A percentile compares a stretch with the other conserved stretches of the same genome.
phyloP scores from a whole-genome alignment of 2,797 vertebrate species.

The Siniperca undulata region DNA sequence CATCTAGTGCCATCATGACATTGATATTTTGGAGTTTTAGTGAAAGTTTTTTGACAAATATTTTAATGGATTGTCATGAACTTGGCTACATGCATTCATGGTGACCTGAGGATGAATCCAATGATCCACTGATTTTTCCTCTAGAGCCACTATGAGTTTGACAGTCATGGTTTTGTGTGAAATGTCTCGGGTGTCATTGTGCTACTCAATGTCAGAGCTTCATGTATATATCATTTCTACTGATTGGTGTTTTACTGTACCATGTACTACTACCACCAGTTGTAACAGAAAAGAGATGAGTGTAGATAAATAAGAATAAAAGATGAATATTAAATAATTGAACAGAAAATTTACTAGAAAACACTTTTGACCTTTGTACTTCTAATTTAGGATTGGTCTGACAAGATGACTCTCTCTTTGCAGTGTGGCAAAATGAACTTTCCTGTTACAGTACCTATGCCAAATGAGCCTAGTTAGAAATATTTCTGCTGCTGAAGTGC shows the following conservation, averaged over 20 bases:
- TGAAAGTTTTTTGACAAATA: no score
- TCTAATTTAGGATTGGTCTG: slow-evolving; percentile 22
- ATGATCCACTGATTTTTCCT: not conserved
- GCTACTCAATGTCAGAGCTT: not conserved
- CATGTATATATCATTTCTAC: not conserved
- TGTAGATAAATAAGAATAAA: not conserved
- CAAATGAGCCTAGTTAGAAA: slow-evolving; percentile 72
- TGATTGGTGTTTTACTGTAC: not conserved
- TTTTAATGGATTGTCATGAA: not conserved
- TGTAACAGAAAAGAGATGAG: not conserved
- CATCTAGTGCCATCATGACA: not conserved
- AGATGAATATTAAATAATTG: not conserved
- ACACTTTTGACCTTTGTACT: slow-evolving; percentile 32
- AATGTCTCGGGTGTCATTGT: not conserved
- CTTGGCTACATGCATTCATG: not conserved
- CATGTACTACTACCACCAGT: not conserved
- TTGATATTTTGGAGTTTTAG: not conserved
- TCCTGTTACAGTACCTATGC: slow-evolving; percentile 46
- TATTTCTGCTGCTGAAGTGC: slow-evolving; percentile 55
- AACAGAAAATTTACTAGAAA: not conserved
- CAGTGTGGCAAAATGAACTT: slow-evolving; percentile 33
- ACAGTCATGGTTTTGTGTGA: not conserved
- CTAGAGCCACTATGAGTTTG: not conserved
- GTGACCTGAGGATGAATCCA: not conserved
- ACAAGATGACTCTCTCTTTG: slow-evolving; percentile 37